phyloP scores from a whole-genome alignment of 2,888 invertebrate species.

The Spodoptera picta region DNA sequence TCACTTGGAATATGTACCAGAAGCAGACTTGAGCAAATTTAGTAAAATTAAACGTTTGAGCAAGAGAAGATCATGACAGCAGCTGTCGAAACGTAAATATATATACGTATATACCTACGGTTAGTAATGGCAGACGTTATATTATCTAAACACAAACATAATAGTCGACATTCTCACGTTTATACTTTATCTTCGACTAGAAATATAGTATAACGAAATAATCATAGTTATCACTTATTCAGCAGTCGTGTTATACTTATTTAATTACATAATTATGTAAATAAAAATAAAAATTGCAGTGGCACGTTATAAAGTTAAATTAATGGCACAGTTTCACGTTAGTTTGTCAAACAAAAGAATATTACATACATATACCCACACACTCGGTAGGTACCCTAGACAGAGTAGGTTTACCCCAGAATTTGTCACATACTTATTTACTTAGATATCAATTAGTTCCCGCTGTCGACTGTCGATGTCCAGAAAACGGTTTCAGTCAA shows the following conservation, averaged over 20 bases:
- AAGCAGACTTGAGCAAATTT: slow-evolving; percentile 86
- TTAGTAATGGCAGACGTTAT: slow-evolving; percentile 65
- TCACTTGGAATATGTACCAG: slow-evolving; percentile 53
- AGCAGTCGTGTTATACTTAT: slow-evolving; percentile 87
- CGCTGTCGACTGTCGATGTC: slow-evolving; percentile 46
- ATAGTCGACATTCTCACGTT: slow-evolving; percentile 80
- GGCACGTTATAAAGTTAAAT: slow-evolving; percentile 87
- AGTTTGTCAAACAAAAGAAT: slow-evolving; percentile 85
- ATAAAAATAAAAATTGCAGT: slow-evolving; percentile 83
- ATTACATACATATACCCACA: slow-evolving; percentile 77
- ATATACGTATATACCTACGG: slow-evolving; percentile 31
- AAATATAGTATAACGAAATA: slow-evolving; percentile 83
- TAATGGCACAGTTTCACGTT: slow-evolving; percentile 89
- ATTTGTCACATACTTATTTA: slow-evolving; percentile 52
- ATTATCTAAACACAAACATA: slow-evolving; percentile 67
- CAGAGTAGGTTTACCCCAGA: slow-evolving; percentile 68
- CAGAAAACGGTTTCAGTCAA: slow-evolving; percentile 53
- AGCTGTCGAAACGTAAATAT: slow-evolving; percentile 75
- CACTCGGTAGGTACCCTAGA: slow-evolving; percentile 70
- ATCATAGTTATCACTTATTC: slow-evolving; percentile 84
- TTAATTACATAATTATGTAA: slow-evolving; percentile 76
- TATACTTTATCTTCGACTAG: slow-evolving; percentile 83
- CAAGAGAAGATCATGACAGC: slow-evolving; percentile 82
- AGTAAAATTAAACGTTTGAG: slow-evolving; percentile 85
- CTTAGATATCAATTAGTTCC: slow-evolving; percentile 49